Base-by-base conservation (phyloP, 2,797 vertebrate genomes). In the Thalassophryne amazonica region DNA sequence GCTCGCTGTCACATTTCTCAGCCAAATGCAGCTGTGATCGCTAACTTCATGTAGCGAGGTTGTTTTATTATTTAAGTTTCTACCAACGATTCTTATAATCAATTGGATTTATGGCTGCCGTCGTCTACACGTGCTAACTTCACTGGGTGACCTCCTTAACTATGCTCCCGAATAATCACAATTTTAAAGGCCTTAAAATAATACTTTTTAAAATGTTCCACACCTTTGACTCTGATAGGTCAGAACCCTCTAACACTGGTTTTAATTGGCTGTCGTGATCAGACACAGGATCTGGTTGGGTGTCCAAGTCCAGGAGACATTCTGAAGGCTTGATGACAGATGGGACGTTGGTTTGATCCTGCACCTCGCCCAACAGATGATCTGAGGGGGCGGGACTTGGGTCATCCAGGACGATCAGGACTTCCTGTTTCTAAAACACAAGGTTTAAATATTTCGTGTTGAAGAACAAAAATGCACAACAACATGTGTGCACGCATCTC, bases 331-430 rank as follows among this genome's bases (percentile, higher is more conserved):
- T 24, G 16, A 63, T 48, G 35, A 62, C 24, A 0, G 60, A 36
- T 1, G 37, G n/a, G 5, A 33, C 27, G 0, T 37, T 1, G 4
- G 36, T 43, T 2, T 29, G 62, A 24, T 28, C 33, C 12, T 24
- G 24, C 15, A 40, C 65, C 3, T 74, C 60, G 0, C 11, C 45
- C 4, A 64, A 13, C 2, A 5, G 37, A 3, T 4, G 9, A 27
- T 77, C 73, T 0, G 18, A 42, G 5, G 62, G 54, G 3, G 20
- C 13, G 7, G 52, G 69, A 13, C 28, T 66, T 3, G 45, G 57
- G 30, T 89, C 80, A 1, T 89, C 87, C 30, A 89, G 73, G 35
- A 82, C 74, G 0, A 90, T 84, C 53, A 89, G 66, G 1, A 85
- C 78, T 50, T 88, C 81, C 74, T 88, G 83, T 48, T 86, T 87